phyloP scores from a whole-genome alignment of 2,113 vertebrate species.

The Coreoperca whiteheadi region DNA sequence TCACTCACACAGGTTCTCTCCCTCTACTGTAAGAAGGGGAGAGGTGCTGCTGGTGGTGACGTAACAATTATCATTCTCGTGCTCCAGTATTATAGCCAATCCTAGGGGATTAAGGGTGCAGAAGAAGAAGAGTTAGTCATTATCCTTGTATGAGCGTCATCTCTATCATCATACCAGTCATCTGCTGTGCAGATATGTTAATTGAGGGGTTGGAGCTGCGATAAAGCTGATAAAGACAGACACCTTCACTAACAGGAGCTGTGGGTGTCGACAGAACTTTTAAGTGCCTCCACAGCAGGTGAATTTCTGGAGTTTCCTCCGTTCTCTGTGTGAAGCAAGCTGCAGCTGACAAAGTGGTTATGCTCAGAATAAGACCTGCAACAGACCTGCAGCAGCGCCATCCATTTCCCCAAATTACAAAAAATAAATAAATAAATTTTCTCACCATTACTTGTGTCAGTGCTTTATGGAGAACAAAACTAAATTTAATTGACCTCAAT shows the following conservation, averaged over 20 bases:
- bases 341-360: not conserved
- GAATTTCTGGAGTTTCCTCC: constrained; percentile 8
- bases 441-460: not conserved
- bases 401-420: not conserved
- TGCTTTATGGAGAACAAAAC: not conserved
- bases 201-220: constrained; percentile 12
- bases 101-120: constrained; percentile 45
- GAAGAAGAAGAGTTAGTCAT: constrained; percentile 63
- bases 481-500: no score
- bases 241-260: constrained; percentile 6
- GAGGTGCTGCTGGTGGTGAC: constrained; percentile 40
- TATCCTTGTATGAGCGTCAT: constrained; percentile 49
- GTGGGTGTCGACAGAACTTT: constrained; percentile 11
- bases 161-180: constrained; percentile 46
- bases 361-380: not conserved
- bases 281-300: constrained; percentile 12
- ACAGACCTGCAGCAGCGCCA: not conserved
- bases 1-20: constrained; percentile 30
- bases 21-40: constrained; percentile 32
- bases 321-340: not conserved
- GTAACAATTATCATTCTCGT: constrained; percentile 53
- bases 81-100: constrained; percentile 54
- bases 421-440: not conserved
- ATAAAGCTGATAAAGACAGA: constrained; percentile 10
- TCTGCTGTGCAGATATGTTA: constrained; percentile 49